Evolutionary conservation across 2,888 invertebrate genomes (phyloP), one percentile per base, ranked within the genome.

Genomic region (Cephus pulcher): DNA sequence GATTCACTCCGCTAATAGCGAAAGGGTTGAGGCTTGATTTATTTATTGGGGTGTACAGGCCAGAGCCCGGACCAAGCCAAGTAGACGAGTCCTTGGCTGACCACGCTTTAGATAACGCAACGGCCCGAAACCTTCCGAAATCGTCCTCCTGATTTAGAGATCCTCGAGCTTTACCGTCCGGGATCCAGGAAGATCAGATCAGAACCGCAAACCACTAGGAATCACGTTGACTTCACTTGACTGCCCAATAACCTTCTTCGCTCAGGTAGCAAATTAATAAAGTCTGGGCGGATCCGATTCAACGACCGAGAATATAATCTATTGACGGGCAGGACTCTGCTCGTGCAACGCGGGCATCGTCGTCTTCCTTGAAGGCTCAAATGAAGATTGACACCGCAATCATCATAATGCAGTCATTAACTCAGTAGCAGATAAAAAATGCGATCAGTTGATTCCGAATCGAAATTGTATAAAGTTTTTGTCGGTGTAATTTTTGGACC

Each of bases 371-470:
- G 83, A 83, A 85, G 84, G 82, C 83, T 81, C 84, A 88, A 88
- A 89, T 88, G 86, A 87, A 87, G 88, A 89, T 88, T 88, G 88
- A 88, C 88, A 87, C 85, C 79, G 85, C 85, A 88, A 86, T 89
- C 88, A 85, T 88, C 86, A 86, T 87, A 87, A 88, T 86, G 86
- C 82, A 86, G 84, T 87, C 87, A 86, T 88, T 88, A 87, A 84
- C 83, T 79, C 76, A 69, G 74, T 76, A 56, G 74, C 73, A 56
- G 76, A 76, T 76, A 74, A 74, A 79, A 56, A 75, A 74, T 69
- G 37, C 73, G 37, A 69, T 73, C 73, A 69, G 71, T 75, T 74
- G 69, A 73, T 80, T 82, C 80, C 82, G 83, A 85, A 86, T 87
- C 83, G 83, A 85, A 86, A 85, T 84, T 81, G 83, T 79, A 81